Conservation (phyloP, 1,140 invertebrate genomes). For the Drosophila micromelanica region DNA sequence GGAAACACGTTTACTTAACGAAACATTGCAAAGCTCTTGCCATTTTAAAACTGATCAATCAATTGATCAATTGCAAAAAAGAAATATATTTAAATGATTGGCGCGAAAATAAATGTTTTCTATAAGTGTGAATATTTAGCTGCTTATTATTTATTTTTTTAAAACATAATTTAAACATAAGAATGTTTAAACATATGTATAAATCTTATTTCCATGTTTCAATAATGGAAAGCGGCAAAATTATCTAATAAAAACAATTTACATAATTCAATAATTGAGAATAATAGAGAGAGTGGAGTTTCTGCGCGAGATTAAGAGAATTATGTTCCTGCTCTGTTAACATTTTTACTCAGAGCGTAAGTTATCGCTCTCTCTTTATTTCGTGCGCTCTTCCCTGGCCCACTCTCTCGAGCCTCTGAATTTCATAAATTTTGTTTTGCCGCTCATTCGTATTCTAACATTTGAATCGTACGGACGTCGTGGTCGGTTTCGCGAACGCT, state of each 20-base stretch:
- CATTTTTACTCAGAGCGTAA: conserved; percentile 4
- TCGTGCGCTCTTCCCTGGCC: background rate
- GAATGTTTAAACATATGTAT: no score
- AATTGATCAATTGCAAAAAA: no score
- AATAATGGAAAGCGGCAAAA: no score
- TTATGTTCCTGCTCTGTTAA: background rate
- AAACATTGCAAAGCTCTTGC: background rate
- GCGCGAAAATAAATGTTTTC: background rate
- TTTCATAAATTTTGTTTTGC: conserved; percentile 45
- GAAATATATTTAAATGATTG: background rate
- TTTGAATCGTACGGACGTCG: conserved; percentile 43
- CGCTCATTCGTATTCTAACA: conserved; percentile 43
- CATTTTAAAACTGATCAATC: background rate
- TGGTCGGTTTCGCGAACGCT: conserved; percentile 38
- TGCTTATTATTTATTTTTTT: no score
- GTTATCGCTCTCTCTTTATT: background rate
- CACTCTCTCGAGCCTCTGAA: conserved; percentile 3
- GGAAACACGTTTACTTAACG: background rate
- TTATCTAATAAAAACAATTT: no score
- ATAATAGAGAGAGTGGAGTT: background rate
- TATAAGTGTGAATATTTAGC: background rate
- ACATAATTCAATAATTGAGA: background rate
- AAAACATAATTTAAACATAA: no score
- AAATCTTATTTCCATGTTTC: no score
- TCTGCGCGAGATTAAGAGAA: background rate